A percentile compares a stretch with the other conserved stretches of the same genome.
Conservation (phyloP, 2,113 vertebrate genomes). For the Paracanthobrama guichenoti region DNA sequence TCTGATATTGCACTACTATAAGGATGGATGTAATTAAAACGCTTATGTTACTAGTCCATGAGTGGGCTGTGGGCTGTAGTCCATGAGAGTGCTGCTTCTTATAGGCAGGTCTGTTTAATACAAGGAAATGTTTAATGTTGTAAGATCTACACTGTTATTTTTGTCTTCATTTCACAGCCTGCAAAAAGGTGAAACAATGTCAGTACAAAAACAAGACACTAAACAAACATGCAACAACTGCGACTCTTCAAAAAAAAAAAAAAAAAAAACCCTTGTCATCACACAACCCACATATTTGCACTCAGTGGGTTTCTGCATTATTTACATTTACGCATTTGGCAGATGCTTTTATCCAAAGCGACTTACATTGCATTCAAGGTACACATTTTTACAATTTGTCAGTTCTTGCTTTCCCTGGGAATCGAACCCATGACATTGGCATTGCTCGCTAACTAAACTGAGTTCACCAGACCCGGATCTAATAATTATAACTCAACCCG, state of each 20-base stretch:
- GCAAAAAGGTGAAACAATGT: neutral
- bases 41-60: neutral
- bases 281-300: neutral
- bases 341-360: no score
- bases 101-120: neutral
- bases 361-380: no score
- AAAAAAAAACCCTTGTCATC: neutral
- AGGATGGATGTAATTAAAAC: neutral
- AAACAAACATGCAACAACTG: neutral
- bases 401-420: no score
- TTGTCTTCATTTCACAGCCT: neutral
- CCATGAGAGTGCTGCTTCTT: neutral
- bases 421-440: no score
- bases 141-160: neutral
- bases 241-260: conserved; percentile 3
- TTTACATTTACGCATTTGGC: no score
- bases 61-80: neutral
- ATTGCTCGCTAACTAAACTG: neutral
- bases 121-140: neutral
- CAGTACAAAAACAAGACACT: neutral
- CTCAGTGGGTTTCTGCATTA: neutral
- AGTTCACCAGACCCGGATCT: neutral
- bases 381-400: no score
- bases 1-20: neutral
- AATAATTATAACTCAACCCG: neutral